Conservation (phyloP, 2,113 vertebrate genomes). For the Scatophagus argus region DNA sequence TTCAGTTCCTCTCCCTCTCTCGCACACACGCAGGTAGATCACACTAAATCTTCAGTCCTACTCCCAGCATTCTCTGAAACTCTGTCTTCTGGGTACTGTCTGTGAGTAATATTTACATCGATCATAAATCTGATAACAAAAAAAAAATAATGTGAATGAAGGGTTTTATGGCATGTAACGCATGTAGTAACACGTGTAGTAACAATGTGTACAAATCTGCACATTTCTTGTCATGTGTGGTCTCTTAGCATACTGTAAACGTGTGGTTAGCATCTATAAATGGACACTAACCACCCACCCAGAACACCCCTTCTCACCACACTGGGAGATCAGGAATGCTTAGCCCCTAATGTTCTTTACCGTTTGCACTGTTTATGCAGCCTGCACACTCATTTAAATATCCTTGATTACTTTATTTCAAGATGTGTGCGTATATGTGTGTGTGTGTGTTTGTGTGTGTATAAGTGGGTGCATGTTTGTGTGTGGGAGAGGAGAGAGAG, state of each 20-base stretch:
- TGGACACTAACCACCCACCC: conserved; percentile 52
- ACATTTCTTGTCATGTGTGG: conserved; percentile 23
- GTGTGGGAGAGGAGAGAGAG: conserved; percentile 29
- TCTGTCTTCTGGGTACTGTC: conserved; percentile 19
- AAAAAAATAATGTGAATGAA: neutral
- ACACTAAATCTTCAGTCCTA: conserved; percentile 44
- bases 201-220: neutral
- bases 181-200: neutral
- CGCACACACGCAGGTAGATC: conserved; percentile 35
- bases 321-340: conserved; percentile 60
- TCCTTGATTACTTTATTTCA: conserved; percentile 80
- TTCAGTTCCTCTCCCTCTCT: conserved; percentile 24
- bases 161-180: conserved; percentile 22
- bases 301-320: conserved; percentile 31
- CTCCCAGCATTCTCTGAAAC: conserved; percentile 24
- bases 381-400: conserved; percentile 80
- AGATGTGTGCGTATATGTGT: conserved; percentile 1
- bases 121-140: conserved; percentile 11
- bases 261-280: conserved; percentile 42
- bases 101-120: conserved; percentile 32
- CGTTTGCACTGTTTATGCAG: conserved; percentile 72
- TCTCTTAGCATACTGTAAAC: conserved; percentile 31
- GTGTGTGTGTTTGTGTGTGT: conserved; percentile 34
- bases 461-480: conserved; percentile 15
- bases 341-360: conserved; percentile 67